Base-by-base conservation (phyloP, 2,113 vertebrate species). In the Pseudopipra pipra region DNA sequence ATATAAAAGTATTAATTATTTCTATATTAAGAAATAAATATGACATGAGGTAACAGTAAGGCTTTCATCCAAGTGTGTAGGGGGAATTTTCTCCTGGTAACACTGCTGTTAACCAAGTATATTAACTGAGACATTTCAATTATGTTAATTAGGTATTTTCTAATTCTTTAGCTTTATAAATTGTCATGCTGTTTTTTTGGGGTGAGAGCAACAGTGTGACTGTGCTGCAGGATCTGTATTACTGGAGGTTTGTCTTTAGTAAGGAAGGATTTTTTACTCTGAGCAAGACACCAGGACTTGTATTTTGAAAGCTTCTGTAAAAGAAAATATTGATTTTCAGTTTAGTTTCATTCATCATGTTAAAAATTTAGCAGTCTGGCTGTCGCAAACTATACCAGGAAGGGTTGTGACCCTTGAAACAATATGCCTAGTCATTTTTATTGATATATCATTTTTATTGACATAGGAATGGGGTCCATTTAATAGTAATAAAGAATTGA, bases 11-110 rank as follows among this genome's bases (percentile, higher is more conserved):
- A 87, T 75, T 85, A 93, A 96, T 90, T 93, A 92, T 67, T 90
- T 90, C 85, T 91, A 75, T 94, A 72, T 94, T 95, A 87, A 94
- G 91, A 94, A 91, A 73, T 62, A 91, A 80, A 72, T 47, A 58
- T 81, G 76, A 77, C 56, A 89, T 47, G 79, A 91, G 47, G 92
- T 94, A 86, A 72, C 43, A 77, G 73, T 65, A 81, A 95, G 82
- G 87, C 93, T 86, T 78, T 84, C 28, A 72, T 80, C 82, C 82
- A 93, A 94, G 77, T 78, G 51, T 67, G 72, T 80, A 88, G 67
- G 55, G 72, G 68, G 61, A 77, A 46, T 88, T 77, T 77, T 88
- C 43, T 92, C 39, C 63, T 66, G 35, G 47, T 96, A 91, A 68
- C 72, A 22, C 67, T 90, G 72, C 72, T 93, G 61, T 88, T 96